These are phyloP conservation scores for Trissolcus basalis DNA, from an alignment of 1,140 invertebrate species.

Conservation along the genomic window DNA sequence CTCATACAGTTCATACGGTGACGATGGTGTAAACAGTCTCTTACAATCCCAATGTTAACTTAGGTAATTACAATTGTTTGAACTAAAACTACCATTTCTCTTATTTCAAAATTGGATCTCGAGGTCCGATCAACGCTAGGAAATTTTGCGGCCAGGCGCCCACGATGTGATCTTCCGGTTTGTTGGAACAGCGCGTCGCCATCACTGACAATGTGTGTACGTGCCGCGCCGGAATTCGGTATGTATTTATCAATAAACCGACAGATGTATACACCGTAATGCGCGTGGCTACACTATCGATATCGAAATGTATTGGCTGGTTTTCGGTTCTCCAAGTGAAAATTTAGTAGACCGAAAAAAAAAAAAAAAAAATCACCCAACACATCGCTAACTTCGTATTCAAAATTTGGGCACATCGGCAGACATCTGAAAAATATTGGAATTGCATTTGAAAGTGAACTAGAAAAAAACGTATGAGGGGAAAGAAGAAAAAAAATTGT, in stretches of 20 bases:
- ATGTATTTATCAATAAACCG: conserved; percentile 2
- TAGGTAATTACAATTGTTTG: too few relatives aligned
- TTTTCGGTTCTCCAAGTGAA: not conserved
- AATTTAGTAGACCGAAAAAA: not conserved
- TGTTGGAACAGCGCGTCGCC: not conserved
- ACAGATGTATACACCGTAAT: not conserved
- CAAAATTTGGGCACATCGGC: too few relatives aligned
- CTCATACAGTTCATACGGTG: too few relatives aligned
- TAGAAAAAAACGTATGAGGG: too few relatives aligned
- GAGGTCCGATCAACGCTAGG: not conserved
- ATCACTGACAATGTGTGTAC: not conserved
- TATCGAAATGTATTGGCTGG: not conserved
- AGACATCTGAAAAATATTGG: too few relatives aligned
- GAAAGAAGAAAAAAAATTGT: too few relatives aligned
- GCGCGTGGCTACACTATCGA: conserved; percentile 1
- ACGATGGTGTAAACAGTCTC: too few relatives aligned
- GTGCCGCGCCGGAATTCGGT: not conserved
- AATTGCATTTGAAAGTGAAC: too few relatives aligned
- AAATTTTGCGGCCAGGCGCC: not conserved
- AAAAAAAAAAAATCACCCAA: too few relatives aligned
- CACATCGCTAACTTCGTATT: too few relatives aligned
- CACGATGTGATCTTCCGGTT: conserved; percentile 1
- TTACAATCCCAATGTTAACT: too few relatives aligned
- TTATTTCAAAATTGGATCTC: not conserved
- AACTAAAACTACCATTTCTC: too few relatives aligned